Base-by-base conservation (phyloP, 37 sponge, comb jelly and placozoan species). In the Hormiphora californensis region DNA sequence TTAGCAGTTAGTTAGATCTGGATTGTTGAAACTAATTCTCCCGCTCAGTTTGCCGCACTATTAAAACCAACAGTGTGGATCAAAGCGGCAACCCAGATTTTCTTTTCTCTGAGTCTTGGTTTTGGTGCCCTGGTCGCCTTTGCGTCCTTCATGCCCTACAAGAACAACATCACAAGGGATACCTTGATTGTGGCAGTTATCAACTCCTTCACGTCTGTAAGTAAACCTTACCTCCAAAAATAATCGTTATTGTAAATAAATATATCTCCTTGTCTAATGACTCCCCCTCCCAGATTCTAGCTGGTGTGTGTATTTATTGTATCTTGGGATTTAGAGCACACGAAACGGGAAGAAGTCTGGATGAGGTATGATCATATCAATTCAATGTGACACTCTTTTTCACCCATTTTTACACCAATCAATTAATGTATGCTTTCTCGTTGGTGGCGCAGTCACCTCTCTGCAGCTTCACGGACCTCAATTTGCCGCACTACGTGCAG, bases 51-150 rank as follows among this genome's bases (percentile, higher is more conserved):
- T 21, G 67, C 32, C 32, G 9, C 15, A 2, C 17, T 33, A 31
- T 21, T 4, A 65, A 28, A 65, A 36, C 67, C 93, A 12, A 85
- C 89, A 46, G 93, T 93, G 39, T 98, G 99, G 99, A 85, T 93
- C 7, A 92, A 92, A 63, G 99, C 99, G 21, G 91, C 94, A 27
- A 93, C 99, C 32, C 99, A 98, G 85, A 95, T 95, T 32, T 98
- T 95, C 87, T 98, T 92, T 86, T 93, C 95, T 0, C 91, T 94
- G 21, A 91, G 99, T 25, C 73, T 95, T n/a, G 92, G 92, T 17
- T 55, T 89, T 49, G 99, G 99, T 9, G 92, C 90, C 1, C 88
- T 93, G 0, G 90, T 98, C 19, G 92, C 93, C 9, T 91, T 93
- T 22, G 87, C 95, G 40, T 93, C 92, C 65, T 92, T 95, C 89